These are phyloP conservation scores for Tiliacea aurago DNA, from an alignment of 2,888 invertebrate species.

Conservation along the genomic window DNA sequence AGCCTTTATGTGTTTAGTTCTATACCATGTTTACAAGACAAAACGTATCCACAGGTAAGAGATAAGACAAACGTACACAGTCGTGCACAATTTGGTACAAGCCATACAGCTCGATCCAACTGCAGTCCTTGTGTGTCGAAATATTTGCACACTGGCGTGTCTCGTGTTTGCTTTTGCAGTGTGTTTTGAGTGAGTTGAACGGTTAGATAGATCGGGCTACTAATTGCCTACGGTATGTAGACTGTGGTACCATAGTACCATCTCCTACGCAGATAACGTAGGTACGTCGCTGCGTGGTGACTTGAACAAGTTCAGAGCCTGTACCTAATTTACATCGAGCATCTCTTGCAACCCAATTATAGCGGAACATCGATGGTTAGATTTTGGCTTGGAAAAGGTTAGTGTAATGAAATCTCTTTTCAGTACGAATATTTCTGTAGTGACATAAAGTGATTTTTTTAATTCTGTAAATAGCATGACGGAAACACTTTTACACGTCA, in stretches of 20 bases:
- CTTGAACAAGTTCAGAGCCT: constrained; percentile 9
- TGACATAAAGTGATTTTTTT: too few species aligned
- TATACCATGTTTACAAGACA: neutral
- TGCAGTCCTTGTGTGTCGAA: constrained; percentile 29
- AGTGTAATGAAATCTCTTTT: too few species aligned
- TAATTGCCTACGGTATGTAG: constrained; percentile 35
- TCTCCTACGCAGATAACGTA: neutral
- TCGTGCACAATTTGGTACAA: constrained; percentile 9
- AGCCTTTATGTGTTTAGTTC: neutral
- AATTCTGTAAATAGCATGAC: too few species aligned
- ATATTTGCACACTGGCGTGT: constrained; percentile 40
- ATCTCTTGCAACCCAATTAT: neutral
- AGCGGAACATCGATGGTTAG: neutral
- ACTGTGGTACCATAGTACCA: neutral
- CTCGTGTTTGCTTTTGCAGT: constrained; percentile 22
- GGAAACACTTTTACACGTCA: too few species aligned
- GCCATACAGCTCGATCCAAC: constrained; percentile 1
- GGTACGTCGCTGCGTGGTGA: neutral
- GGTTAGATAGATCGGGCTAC: constrained; percentile 21
- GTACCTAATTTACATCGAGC: neutral
- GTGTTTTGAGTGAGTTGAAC: constrained; percentile 29
- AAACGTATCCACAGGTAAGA: neutral
- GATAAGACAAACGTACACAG: too few species aligned
- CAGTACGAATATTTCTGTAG: too few species aligned
- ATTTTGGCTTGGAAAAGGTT: neutral